A percentile compares a stretch with the other conserved stretches of the same genome.
phyloP scores from a whole-genome alignment of 2,797 vertebrate genomes.

The Ctenopoma multispine region DNA sequence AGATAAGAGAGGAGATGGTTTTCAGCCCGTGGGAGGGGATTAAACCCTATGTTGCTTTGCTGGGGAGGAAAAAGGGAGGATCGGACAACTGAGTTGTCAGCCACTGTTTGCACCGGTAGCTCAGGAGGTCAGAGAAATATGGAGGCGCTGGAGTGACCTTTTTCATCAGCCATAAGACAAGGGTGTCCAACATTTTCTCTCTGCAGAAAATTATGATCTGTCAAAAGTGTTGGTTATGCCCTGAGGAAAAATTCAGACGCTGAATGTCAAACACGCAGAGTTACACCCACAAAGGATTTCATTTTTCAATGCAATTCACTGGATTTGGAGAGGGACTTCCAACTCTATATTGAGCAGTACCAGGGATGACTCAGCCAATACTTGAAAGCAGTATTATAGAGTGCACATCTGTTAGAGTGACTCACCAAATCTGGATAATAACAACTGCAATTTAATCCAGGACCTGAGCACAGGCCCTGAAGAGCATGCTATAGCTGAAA shows the following conservation, averaged over 20 bases:
- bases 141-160: constrained; percentile 52
- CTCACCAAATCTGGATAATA: constrained; percentile 48
- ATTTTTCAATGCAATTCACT: constrained; percentile 18
- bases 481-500: neutral
- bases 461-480: constrained; percentile 6
- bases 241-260: constrained; percentile 8
- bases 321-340: constrained; percentile 30
- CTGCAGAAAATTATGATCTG: constrained; percentile 63
- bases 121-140: constrained; percentile 52
- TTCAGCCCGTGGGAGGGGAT: constrained; percentile 62
- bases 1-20: constrained; percentile 67
- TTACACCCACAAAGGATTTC: constrained; percentile 43
- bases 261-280: constrained; percentile 51
- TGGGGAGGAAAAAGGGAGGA: constrained; percentile 5
- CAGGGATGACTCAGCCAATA: constrained; percentile 46
- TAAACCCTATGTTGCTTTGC: constrained; percentile 59
- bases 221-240: constrained; percentile 52
- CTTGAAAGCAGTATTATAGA: constrained; percentile 38
- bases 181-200: constrained; percentile 48
- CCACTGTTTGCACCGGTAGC: constrained; percentile 31
- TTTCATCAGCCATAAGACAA: constrained; percentile 55
- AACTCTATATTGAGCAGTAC: constrained; percentile 26
- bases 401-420: constrained; percentile 45
- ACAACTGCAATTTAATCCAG: constrained; percentile 31
- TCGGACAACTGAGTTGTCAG: constrained; percentile 47